A percentile compares a stretch with the other conserved stretches of the same genome.
phyloP scores from a whole-genome alignment of 2,113 vertebrate species.

The Brachypteracias leptosomus region DNA sequence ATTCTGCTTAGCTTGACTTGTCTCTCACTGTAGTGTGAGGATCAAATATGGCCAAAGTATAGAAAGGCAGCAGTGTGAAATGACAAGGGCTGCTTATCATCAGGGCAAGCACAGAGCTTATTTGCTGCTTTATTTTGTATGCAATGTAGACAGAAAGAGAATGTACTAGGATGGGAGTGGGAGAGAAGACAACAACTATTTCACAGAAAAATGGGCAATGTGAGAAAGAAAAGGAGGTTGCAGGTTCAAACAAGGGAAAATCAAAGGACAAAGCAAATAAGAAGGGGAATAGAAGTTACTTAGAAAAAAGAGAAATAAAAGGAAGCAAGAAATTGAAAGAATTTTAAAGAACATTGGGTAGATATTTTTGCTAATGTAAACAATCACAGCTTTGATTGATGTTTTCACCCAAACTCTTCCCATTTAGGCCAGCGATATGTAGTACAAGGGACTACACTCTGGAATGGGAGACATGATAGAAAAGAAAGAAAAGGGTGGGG shows the following conservation, averaged over 20 bases:
- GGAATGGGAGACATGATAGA: constrained; percentile 28
- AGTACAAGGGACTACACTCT: neutral
- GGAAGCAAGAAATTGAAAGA: neutral
- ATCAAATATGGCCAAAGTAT: neutral
- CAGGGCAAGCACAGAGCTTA: neutral
- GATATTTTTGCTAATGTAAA: neutral
- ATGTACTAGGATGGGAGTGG: neutral
- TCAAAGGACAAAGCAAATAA: neutral
- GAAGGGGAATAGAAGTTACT: neutral
- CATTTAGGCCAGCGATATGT: neutral
- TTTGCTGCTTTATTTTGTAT: neutral
- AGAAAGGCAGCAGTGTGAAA: neutral
- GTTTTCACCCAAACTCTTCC: neutral
- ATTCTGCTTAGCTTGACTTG: neutral
- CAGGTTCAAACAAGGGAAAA: neutral
- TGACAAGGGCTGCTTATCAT: neutral
- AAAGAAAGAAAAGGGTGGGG: constrained; percentile 62
- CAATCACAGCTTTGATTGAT: neutral
- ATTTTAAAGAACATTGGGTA: neutral
- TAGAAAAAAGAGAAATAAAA: neutral
- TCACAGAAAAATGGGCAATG: neutral
- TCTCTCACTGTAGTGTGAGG: neutral
- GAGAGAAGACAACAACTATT: neutral
- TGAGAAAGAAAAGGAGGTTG: neutral
- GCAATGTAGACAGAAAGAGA: neutral